These are phyloP conservation scores for Scaptomyza hsui DNA, from an alignment of 1,140 invertebrate genomes.

Conservation along the genomic window DNA sequence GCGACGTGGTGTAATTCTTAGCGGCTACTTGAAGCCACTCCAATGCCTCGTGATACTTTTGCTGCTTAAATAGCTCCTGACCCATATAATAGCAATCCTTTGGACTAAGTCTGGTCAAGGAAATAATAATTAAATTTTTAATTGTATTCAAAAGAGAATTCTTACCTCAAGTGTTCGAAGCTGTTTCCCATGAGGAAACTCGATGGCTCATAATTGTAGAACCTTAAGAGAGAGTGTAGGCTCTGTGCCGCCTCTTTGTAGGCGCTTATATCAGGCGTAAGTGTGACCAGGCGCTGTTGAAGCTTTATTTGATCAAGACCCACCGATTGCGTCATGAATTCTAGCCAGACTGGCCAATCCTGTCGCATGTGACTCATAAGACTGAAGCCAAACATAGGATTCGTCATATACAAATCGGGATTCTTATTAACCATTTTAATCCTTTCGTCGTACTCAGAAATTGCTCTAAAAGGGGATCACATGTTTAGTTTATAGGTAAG, in stretches of 20 bases:
- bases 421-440: slow-evolving; percentile 88
- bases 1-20: slow-evolving; percentile 23
- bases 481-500: too few species aligned
- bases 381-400: slow-evolving; percentile 59
- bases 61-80: slow-evolving; percentile 18
- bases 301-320: slow-evolving; percentile 10
- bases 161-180: slow-evolving; percentile 4
- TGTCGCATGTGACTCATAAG: slow-evolving; percentile 63
- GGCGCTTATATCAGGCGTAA: neutral
- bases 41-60: slow-evolving; percentile 35
- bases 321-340: slow-evolving; percentile 41
- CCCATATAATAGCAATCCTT: slow-evolving; percentile 59
- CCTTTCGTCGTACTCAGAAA: slow-evolving; percentile 86
- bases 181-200: neutral
- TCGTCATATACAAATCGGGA: slow-evolving; percentile 85
- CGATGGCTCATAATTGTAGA: slow-evolving; percentile 40
- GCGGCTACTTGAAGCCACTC: slow-evolving; percentile 44
- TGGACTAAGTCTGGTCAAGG: neutral
- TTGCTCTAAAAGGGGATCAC: slow-evolving; percentile 25
- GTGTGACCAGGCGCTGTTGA: slow-evolving; percentile 24
- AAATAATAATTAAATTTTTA: too few species aligned
- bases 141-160: too few species aligned
- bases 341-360: slow-evolving; percentile 64
- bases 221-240: slow-evolving; percentile 21
- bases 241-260: slow-evolving; percentile 15